Evolutionary conservation across 2,888 invertebrate species (phyloP), one percentile per base, ranked within the genome.

Genomic region (Micoletzkya japonica): DNA sequence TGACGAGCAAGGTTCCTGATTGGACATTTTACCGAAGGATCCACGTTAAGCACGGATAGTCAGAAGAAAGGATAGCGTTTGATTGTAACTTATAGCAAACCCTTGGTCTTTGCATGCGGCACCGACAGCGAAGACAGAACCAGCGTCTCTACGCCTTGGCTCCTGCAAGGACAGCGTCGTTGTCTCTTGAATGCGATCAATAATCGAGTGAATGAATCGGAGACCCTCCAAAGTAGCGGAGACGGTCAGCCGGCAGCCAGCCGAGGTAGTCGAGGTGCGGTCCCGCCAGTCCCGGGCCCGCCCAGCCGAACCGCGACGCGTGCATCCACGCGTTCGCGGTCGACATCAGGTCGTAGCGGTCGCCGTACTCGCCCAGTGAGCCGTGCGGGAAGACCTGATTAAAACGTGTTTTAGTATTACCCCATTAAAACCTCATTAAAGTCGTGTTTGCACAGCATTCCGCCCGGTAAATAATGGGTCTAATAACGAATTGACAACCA

Each of bases 191-290:
- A 50, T 17, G 10, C 17, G 20, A 39, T 30, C 7, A 36, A 24
- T 6, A 14, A 37, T 4, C 6, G 36, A 26, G 1, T 3, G 58
- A 6, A 37, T 17, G 44, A 36, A n/a, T 24, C n/a, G 20, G 34
- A 14, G 6, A 78, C 78, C 77, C 66, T 52, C 83, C 84, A 50
- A 85, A 84, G 70, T 80, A 85, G 20, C 76, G 54, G 64, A 82
- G 74, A 36, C 85, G 66, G 72, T 82, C 74, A 70, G 74, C 75
- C 4, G 85, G 85, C 32, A 85, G 76, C 85, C 85, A 85, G 7
- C 85, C 85, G 4, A 85, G 73, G 67, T 80, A 85, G 71, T 85
- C 85, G 59, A 84, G 67, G 71, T 84, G 84, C 3, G 84, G 78
- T 2, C 82, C 84, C 52, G 81, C 83, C 17, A 84, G 74, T 10